Percentiles rank a stretch among this genome's conserved stretches.
phyloP scores from a whole-genome alignment of 2,888 invertebrate species.

The Choristoneura rosaceana region DNA sequence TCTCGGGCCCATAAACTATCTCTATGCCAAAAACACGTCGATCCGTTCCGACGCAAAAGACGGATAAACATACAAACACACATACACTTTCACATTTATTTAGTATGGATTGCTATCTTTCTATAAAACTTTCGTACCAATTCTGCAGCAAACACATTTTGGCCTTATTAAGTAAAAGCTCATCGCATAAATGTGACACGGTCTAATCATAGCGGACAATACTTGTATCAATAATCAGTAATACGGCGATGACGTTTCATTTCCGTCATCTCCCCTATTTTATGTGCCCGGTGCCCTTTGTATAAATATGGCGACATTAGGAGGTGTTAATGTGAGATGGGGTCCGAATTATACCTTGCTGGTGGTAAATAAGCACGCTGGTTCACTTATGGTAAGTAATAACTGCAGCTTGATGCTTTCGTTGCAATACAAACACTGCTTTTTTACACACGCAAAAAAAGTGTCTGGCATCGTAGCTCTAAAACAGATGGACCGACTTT shows the following conservation, averaged over 20 bases:
- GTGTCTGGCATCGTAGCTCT: too few species aligned
- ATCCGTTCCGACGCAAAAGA: too few species aligned
- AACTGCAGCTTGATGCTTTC: background rate
- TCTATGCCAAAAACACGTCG: too few species aligned
- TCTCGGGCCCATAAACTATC: too few species aligned
- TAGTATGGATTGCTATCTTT: too few species aligned
- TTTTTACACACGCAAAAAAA: too few species aligned
- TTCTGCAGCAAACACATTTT: slow-evolving; percentile 21
- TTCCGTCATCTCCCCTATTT: slow-evolving; percentile 68
- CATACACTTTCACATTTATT: too few species aligned
- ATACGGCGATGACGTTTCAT: slow-evolving; percentile 82
- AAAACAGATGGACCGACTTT: too few species aligned
- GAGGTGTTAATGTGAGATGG: slow-evolving; percentile 27
- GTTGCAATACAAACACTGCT: too few species aligned
- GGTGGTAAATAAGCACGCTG: background rate
- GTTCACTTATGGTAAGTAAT: background rate
- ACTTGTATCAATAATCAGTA: slow-evolving; percentile 75
- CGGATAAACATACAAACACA: too few species aligned
- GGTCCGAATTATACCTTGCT: background rate
- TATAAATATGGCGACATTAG: slow-evolving; percentile 63
- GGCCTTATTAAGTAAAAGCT: slow-evolving; percentile 19
- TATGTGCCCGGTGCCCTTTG: slow-evolving; percentile 68
- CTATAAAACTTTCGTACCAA: background rate
- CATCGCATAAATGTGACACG: slow-evolving; percentile 29
- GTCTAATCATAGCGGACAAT: slow-evolving; percentile 41